Percentiles rank a stretch among this genome's conserved stretches.
Evolutionary conservation across 2,888 invertebrate genomes (phyloP).

Genomic region (Odontocerum albicorne): DNA sequence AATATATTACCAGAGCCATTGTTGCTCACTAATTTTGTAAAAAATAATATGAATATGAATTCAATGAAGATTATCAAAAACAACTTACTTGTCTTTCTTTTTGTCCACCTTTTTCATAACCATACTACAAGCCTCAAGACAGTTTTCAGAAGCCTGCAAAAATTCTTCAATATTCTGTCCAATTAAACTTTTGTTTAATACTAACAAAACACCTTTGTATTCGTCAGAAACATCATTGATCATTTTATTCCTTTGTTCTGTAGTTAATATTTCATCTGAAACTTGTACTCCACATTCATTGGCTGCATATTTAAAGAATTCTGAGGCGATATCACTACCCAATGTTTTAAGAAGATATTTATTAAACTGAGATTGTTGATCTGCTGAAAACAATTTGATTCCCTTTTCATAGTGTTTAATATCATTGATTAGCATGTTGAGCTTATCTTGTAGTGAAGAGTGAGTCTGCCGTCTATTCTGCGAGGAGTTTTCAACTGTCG

Average conservation of each 20-base stretch:
- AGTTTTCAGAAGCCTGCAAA: slow-evolving; percentile 70
- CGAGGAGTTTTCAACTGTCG: slow-evolving; percentile 70
- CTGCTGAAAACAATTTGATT: slow-evolving; percentile 62
- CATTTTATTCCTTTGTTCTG: slow-evolving; percentile 71
- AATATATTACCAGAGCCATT: no score
- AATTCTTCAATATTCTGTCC: slow-evolving; percentile 79
- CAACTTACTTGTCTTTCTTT: slow-evolving; percentile 69
- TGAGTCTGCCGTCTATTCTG: slow-evolving; percentile 75
- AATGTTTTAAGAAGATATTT: slow-evolving; percentile 85
- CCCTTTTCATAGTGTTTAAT: slow-evolving; percentile 82
- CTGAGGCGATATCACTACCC: slow-evolving; percentile 79
- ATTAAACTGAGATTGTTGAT: slow-evolving; percentile 67
- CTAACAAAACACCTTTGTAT: slow-evolving; percentile 64
- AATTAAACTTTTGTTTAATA: slow-evolving; percentile 68
- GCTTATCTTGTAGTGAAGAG: slow-evolving; percentile 78
- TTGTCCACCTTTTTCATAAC: slow-evolving; percentile 87
- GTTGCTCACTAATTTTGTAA: no score
- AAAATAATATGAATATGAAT: no score
- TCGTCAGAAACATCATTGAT: slow-evolving; percentile 69
- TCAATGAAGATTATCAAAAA: no score
- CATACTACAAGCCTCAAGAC: slow-evolving; percentile 73
- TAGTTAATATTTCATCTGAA: slow-evolving; percentile 61
- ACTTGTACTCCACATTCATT: slow-evolving; percentile 69
- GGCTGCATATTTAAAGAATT: slow-evolving; percentile 77
- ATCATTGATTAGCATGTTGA: slow-evolving; percentile 74